These are phyloP conservation scores for Argyrosomus japonicus DNA, from an alignment of 2,113 vertebrate species.

Conservation along the genomic window DNA sequence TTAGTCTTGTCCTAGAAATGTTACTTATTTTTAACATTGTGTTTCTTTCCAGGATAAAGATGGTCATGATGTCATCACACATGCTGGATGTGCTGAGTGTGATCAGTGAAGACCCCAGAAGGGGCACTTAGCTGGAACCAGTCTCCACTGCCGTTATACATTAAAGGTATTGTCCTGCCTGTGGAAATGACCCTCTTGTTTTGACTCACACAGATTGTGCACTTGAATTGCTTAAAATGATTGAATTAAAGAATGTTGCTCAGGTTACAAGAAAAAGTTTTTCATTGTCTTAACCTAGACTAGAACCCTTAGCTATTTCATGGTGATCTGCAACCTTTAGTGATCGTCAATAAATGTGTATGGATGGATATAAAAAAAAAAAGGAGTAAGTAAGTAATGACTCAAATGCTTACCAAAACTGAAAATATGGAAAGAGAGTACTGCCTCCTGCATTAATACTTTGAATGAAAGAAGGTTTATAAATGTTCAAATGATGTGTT, in stretches of 20 bases:
- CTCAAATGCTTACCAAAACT: neutral
- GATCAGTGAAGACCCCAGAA: neutral
- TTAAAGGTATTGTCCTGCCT: neutral
- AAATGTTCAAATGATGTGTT: neutral
- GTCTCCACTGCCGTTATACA: neutral
- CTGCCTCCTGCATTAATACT: neutral
- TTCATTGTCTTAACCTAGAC: neutral
- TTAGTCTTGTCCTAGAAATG: neutral
- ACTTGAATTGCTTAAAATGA: neutral
- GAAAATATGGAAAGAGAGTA: neutral
- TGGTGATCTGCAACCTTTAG: neutral
- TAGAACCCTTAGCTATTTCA: neutral
- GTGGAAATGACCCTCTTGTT: neutral
- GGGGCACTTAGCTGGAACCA: neutral
- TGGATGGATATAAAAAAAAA: neutral
- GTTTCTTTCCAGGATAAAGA: conserved; percentile 2
- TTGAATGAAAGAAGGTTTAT: neutral
- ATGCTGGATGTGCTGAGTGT: neutral
- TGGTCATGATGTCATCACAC: neutral
- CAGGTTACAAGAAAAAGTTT: neutral
- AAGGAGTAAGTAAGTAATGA: neutral
- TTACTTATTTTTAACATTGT: neutral
- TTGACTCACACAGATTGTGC: neutral
- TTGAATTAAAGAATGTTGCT: neutral
- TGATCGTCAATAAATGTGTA: neutral